Percentiles rank a stretch among this genome's conserved stretches.
Evolutionary conservation across 1,140 invertebrate genomes (phyloP).

Genomic region (Brachionus rotundiformis): DNA sequence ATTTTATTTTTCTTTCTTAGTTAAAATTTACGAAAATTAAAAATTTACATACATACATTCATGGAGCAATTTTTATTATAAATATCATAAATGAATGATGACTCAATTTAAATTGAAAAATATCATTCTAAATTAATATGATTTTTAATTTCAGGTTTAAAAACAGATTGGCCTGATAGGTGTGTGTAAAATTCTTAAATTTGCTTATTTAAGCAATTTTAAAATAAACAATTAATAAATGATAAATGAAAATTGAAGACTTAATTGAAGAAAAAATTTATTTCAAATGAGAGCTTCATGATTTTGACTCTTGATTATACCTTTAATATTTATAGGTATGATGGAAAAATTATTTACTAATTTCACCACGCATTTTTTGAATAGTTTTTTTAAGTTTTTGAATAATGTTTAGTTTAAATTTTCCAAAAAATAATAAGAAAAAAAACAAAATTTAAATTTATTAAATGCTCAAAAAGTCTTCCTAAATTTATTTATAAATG

Average conservation of each 20-base stretch:
- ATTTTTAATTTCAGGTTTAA: neutral
- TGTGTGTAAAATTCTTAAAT: too few relatives aligned
- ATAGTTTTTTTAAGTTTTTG: neutral
- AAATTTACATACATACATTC: too few relatives aligned
- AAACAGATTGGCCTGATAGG: too few relatives aligned
- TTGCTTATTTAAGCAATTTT: neutral
- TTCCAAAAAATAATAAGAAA: neutral
- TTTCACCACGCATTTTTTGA: neutral
- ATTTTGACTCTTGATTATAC: neutral
- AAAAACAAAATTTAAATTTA: neutral
- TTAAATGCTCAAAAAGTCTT: neutral
- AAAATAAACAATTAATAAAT: neutral
- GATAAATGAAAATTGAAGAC: neutral
- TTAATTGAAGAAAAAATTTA: too few relatives aligned
- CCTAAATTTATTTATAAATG: neutral
- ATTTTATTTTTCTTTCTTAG: too few relatives aligned
- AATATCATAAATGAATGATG: neutral
- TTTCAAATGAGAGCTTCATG: neutral
- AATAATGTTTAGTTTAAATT: neutral
- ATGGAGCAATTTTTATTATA: neutral
- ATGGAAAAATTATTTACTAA: neutral
- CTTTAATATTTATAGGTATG: neutral
- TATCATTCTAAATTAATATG: neutral
- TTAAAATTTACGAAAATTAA: too few relatives aligned
- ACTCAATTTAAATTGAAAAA: neutral